Evolutionary conservation across 2,888 invertebrate species (phyloP), one percentile per base, ranked within the genome.

Genomic region (Tetheella fluctuosa): DNA sequence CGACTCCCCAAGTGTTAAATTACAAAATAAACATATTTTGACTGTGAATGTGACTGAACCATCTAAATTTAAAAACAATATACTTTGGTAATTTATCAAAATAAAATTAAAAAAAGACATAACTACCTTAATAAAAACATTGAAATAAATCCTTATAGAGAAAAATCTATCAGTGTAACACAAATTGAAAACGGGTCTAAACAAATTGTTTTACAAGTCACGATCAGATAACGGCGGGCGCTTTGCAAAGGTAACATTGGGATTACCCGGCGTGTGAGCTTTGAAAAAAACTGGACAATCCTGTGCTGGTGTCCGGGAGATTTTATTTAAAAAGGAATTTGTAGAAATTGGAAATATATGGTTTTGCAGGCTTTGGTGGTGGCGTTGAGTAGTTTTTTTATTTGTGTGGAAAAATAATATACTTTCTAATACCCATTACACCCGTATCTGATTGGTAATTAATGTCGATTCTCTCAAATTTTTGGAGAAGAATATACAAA

Each of bases 191-290:
- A 76, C 72, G 70, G 75, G 73, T 74, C 78, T 76, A 79, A 81
- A 80, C 78, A 84, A 84, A 84, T 83, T 79, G 81, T 79, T 80
- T 82, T 79, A 76, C 82, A 80, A 82, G 81, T 80, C 82, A 81
- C 79, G 80, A 71, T 70, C 79, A 76, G 79, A 83, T 83, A 81
- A 82, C 69, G 71, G n/a, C 68, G 69, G 67, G 71, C 59, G 64
- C 64, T 64, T 62, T 64, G 71, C 63, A 64, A 70, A 69, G 73
- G 71, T 68, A 67, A 65, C 65, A 61, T 63, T 56, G 63, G 79
- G 79, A 79, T 80, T 79, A 80, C 70, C 6, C 61, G 68, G 71
- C 61, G 63, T 67, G 64, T 67, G 62, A 63, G 67, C 70, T 68
- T 71, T 73, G 71, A 73, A 79, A 34, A 76, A 76, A 20, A 20